Base-by-base conservation (phyloP, 2,797 vertebrate species). In the Acrocephalus scirpaceus region DNA sequence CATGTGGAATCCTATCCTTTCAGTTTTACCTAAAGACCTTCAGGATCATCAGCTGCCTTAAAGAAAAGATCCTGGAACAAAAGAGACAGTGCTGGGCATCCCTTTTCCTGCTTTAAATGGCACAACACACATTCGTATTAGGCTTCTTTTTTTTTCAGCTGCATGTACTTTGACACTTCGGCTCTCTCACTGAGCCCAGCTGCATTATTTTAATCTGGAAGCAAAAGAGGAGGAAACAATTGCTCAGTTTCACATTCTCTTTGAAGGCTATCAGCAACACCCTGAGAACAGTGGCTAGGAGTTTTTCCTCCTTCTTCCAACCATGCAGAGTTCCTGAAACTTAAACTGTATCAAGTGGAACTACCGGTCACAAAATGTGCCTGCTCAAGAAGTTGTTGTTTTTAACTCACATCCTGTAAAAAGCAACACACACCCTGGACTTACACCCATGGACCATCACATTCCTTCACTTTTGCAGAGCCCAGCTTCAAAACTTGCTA, bases 211-310 rank as follows among this genome's bases (percentile, higher is more conserved):
- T 21, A 42, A 42, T 11, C 20, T 57, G 13, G 51, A 84, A 57
- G 29, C 20, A 42, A 48, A 47, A 42, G 51, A 56, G 25, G 42
- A 57, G 34, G 42, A 56, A 42, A 30, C 16, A 30, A 4, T 17
- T 50, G 9, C 44, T 57, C 3, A 0, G 38, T 44, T 70, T 61
- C 51, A 42, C 51, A 17, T 48, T 50, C 44, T 9, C 36, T 74
- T 57, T 9, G 25, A 74, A 50, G 42, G 30, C 44, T 57, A 42
- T 19, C 42, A 56, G 19, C 34, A 73, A 23, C 10, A 53, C 11
- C 13, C 42, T n/a, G 29, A 0, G 0, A 72, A 56, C 1, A 64
- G 29, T 19, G 58, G 29, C 10, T 47, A 47, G 6, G 40, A 62
- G 13, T 47, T n/a, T 38, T 38, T 38, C 38, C 38, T 38, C 40